Base-by-base conservation (phyloP, 1,140 invertebrate genomes). In the Anastrepha ludens region DNA sequence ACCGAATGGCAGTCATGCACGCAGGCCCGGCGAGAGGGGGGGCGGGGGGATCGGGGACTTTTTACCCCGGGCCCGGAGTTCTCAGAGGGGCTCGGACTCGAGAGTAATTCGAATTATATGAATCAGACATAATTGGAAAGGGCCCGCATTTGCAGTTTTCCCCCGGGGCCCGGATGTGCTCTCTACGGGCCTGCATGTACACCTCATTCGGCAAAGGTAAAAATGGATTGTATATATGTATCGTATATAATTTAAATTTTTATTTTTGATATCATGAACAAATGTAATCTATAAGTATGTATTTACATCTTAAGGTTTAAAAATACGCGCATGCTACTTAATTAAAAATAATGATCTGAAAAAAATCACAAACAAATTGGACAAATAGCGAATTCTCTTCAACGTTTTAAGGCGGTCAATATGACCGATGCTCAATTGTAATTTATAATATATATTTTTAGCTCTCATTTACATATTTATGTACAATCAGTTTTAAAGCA, bases 261-360 rank as follows among this genome's bases (percentile, higher is more conserved):
- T 81, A 81, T 81, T 20, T 81, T 55, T 47, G 2, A 2, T 81
- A 20, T 81, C 6, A 2, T 13, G 6, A 58, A 29, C 29, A 29
- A 29, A 29, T 29, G 29, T 55, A 20, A 55, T 7, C 9, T 39
- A 58, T 55, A 55, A 81, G 15, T 74, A n/a, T 55, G 11, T 81
- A 81, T 81, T 13, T 74, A 47, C 13, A 50, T 47, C 70, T 50
- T 74, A 74, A 17, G 47, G 17, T 15, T 81, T 62, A 29, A 29
- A 29, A 29, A 29, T 29, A 29, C 29, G 29, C 29, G 1, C 29
- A 29, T 29, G 2, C 13, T 44, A 86, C 7, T 6, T 65, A 86
- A 55, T 20, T 62, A 86, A 20, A 41, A 86, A 20, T 86, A 62
- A 86, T 86, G 20, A 86, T 86, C 55, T 13, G 20, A 86, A 58